Evolutionary conservation across 2,113 vertebrate species (phyloP).

Genomic region (Dromas ardeola): DNA sequence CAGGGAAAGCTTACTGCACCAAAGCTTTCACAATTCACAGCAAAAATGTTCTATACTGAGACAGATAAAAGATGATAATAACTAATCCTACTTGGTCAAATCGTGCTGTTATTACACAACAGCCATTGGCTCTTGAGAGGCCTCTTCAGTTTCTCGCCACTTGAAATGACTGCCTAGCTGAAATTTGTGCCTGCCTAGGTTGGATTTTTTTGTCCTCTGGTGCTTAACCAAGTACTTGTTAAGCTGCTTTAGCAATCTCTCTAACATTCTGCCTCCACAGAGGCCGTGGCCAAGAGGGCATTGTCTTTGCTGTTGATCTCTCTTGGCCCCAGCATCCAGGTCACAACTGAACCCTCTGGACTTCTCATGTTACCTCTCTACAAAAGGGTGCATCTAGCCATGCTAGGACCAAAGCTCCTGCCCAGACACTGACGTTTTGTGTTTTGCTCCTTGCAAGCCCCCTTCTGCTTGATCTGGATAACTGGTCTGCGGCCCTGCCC

Average conservation of each 20-base stretch:
- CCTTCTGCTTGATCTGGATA: not conserved
- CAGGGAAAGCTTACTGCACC: not conserved
- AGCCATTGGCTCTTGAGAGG: not conserved
- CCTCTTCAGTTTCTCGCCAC: not conserved
- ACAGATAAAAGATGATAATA: not conserved
- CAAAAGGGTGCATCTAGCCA: not conserved
- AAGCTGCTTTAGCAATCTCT: not conserved
- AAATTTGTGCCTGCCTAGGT: not conserved
- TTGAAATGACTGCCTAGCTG: not conserved
- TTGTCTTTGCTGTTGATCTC: not conserved
- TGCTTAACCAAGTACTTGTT: not conserved
- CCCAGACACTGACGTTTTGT: not conserved
- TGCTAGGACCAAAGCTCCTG: not conserved
- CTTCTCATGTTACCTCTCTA: not conserved
- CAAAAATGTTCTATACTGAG: not conserved
- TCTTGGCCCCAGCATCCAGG: not conserved
- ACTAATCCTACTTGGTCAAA: not conserved
- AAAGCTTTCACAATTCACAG: not conserved
- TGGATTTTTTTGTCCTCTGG: not conserved
- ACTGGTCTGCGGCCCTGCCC: not conserved
- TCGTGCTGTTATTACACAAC: not conserved
- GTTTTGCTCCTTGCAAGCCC: not conserved
- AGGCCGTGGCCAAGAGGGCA: not conserved
- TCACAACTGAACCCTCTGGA: not conserved
- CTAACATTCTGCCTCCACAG: not conserved